phyloP scores from a whole-genome alignment of 1,140 invertebrate genomes.

The Pseudomyrmex pallidus region DNA sequence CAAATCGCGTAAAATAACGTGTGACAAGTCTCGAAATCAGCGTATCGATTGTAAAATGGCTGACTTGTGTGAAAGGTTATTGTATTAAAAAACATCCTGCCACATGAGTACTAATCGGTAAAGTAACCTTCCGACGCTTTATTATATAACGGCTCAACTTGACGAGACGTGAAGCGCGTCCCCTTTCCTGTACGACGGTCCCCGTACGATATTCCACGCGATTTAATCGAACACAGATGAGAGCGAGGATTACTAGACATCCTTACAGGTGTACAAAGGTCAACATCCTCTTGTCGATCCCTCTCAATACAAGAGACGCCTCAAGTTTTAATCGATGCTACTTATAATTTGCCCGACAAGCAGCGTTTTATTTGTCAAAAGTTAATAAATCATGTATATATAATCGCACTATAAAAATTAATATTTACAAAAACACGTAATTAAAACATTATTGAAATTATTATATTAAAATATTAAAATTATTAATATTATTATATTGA shows the following conservation, averaged over 20 bases:
- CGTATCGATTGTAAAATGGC: too few species aligned
- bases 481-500: neutral
- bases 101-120: conserved; percentile 24
- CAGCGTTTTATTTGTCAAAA: conserved; percentile 24
- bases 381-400: neutral
- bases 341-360: neutral
- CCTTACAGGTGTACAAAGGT: conserved; percentile 41
- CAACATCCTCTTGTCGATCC: conserved; percentile 42
- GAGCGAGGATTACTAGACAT: conserved; percentile 17
- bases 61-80: too few species aligned
- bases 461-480: too few species aligned
- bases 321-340: conserved; percentile 10
- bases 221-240: conserved; percentile 57
- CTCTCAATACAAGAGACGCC: conserved; percentile 16
- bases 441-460: neutral
- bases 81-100: too few species aligned
- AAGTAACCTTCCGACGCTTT: conserved; percentile 48
- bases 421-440: neutral
- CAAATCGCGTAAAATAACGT: conserved; percentile 7
- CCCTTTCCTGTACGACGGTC: conserved; percentile 57
- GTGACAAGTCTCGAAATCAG: neutral
- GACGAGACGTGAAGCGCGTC: conserved; percentile 65
- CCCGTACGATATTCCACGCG: conserved; percentile 15
- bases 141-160: conserved; percentile 59
- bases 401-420: neutral